Evolutionary conservation across 2,113 vertebrate species (phyloP), one percentile per base, ranked within the genome.

Genomic region (Dasyurus viverrinus): DNA sequence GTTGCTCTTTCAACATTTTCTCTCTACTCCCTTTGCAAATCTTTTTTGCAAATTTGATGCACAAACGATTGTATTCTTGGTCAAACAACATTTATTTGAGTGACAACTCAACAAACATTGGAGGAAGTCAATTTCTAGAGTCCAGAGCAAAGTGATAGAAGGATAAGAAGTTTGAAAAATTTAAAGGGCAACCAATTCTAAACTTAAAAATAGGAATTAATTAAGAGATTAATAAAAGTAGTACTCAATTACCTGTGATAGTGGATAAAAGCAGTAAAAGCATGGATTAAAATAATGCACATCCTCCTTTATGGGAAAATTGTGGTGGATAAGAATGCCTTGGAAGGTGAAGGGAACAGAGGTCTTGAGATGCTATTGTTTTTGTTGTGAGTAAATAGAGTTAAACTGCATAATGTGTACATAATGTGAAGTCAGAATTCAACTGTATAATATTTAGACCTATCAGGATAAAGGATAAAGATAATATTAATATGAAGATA

Each of bases 81-180:
- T 94, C 94, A 54, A 90, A 91, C 25, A 54, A 54, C 94, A 92
- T 93, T 27, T 53, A 47, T 90, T 94, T 94, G 57, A 54, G 53
- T 53, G 53, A 16, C 16, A 54, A 89, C 95, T 96, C 53, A 94
- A 57, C 27, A 91, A 95, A 68, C 89, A 92, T 95, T 57, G 52
- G 3, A 91, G 90, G 91, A 92, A 89, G 12, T 53, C 90, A 36
- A 92, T 22, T 19, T 92, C 92, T 94, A 53, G n/a, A 93, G 54
- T 14, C 3, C 89, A 92, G n/a, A 24, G 55, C 7, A 93, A 89
- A 54, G 24, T 46, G n/a, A 84, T 19, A 76, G 23, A 76, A 95
- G 23, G 50, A 60, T 96, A 93, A 53, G 55, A 95, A 97, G 90
- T 96, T 98, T 98, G 94, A 95, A 95, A 98, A 98, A 95, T 6